Base-by-base conservation (phyloP, 2,888 invertebrate species). In the Epistrophe eligans region DNA sequence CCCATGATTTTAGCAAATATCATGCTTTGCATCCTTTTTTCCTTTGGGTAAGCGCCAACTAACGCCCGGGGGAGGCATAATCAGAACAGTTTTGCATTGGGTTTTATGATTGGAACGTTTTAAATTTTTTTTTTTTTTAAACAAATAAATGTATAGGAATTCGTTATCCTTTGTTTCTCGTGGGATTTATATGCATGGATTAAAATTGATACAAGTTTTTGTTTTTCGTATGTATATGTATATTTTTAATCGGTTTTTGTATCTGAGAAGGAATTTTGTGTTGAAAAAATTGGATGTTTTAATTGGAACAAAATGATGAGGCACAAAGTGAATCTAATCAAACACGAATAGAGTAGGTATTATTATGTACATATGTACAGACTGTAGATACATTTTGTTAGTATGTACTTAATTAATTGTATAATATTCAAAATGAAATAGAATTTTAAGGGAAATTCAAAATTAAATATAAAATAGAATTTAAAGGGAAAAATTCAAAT, bases 1-100 rank as follows among this genome's bases (percentile, higher is more conserved):
- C 35, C 35, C 58, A 9, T 32, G 32, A 9, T 9, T 7, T 11
- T 11, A 35, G 2, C 32, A 60, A 60, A 38, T 19, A 38, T n/a
- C 0, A 24, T 17, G 5, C 32, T 17, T 19, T 19, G 17, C 4
- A 19, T 17, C 4, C 9, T 4, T 5, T 43, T 6, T 11, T 19
- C 38, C 19, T 3, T 38, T 11, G 38, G 19, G 8, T 38, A 38
- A 11, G 17, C 17, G 0, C 24, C 24, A 24, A 5, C 5, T 32
- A 7, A n/a, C n/a, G n/a, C 35, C 58, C n/a, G 11, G 15, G 32
- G 58, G 6, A 45, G 5, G 6, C 9, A 17, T 28, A 32, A 45
- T 64, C 10, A 64, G 28, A 64, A 32, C 17, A 24, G n/a, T 62
- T 62, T 62, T 43, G 45, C n/a, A 43, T 43, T 43, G 13, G 43